Percentiles rank a stretch among this genome's conserved stretches.
Conservation (phyloP, 2,888 invertebrate genomes). For the Oscheius sp. region DNA sequence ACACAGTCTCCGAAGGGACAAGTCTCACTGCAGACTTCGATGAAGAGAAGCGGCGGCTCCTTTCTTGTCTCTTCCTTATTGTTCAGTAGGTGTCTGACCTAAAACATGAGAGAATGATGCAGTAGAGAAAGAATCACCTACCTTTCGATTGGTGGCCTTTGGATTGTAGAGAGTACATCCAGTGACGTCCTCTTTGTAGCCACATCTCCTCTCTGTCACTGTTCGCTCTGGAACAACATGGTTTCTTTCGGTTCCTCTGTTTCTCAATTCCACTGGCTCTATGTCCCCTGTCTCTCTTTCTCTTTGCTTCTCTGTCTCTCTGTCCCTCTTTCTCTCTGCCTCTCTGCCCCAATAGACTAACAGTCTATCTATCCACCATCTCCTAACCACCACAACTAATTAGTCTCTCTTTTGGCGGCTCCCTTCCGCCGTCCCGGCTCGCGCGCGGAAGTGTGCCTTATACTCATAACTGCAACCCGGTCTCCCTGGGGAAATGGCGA, state of each 20-base stretch:
- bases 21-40: slow-evolving; percentile 52
- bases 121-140: neutral
- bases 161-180: slow-evolving; percentile 71
- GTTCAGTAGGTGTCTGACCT: slow-evolving; percentile 29
- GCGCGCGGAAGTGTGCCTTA: no score
- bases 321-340: no score
- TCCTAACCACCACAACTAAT: no score
- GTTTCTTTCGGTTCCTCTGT: no score
- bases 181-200: slow-evolving; percentile 58
- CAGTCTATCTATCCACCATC: neutral
- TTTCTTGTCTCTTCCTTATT: slow-evolving; percentile 24
- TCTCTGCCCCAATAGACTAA: neutral
- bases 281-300: no score
- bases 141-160: slow-evolving; percentile 45
- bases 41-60: slow-evolving; percentile 44
- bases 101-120: slow-evolving; percentile 2
- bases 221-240: slow-evolving; percentile 55
- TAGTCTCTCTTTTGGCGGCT: neutral
- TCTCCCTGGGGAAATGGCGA: slow-evolving; percentile 34
- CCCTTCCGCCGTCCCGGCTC: neutral
- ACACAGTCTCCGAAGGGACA: slow-evolving; percentile 50
- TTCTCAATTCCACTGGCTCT: no score
- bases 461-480: no score
- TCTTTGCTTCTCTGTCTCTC: no score
- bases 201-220: slow-evolving; percentile 67